phyloP scores from a whole-genome alignment of 2,888 invertebrate species.

The Athetis lepigone region DNA sequence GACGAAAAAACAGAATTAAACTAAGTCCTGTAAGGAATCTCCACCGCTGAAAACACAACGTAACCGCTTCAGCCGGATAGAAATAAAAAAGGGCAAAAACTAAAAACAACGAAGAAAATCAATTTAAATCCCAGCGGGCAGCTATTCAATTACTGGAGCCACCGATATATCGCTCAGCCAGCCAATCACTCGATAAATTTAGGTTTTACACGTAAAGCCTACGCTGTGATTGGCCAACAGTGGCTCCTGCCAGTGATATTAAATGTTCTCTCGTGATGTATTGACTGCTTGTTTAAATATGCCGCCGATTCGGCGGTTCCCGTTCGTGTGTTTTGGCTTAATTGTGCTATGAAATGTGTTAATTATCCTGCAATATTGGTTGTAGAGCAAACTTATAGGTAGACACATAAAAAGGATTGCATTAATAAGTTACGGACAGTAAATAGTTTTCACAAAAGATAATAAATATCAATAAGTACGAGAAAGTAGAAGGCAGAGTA shows the following conservation, averaged over 20 bases:
- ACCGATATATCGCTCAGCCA: constrained; percentile 65
- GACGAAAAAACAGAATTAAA: background rate
- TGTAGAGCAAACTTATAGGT: too few species aligned
- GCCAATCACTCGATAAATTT: constrained; percentile 76
- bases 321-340: constrained; percentile 5
- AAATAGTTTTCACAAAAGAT: background rate
- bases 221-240: constrained; percentile 57
- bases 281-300: constrained; percentile 33
- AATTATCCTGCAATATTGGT: too few species aligned
- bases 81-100: constrained; percentile 29
- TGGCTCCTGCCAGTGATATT: constrained; percentile 36
- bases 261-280: constrained; percentile 46
- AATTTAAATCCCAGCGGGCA: constrained; percentile 51
- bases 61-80: constrained; percentile 2
- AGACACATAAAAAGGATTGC: too few species aligned
- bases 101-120: constrained; percentile 45
- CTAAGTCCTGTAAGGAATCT: background rate
- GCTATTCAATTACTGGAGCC: constrained; percentile 64
- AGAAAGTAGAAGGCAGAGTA: too few species aligned
- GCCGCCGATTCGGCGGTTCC: constrained; percentile 8
- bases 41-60: background rate
- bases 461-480: too few species aligned
- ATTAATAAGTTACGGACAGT: too few species aligned
- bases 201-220: constrained; percentile 69
- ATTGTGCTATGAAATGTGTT: background rate